Evolutionary conservation across 2,888 invertebrate genomes (phyloP), one percentile per base, ranked within the genome.

Genomic region (Cephus pulcher): DNA sequence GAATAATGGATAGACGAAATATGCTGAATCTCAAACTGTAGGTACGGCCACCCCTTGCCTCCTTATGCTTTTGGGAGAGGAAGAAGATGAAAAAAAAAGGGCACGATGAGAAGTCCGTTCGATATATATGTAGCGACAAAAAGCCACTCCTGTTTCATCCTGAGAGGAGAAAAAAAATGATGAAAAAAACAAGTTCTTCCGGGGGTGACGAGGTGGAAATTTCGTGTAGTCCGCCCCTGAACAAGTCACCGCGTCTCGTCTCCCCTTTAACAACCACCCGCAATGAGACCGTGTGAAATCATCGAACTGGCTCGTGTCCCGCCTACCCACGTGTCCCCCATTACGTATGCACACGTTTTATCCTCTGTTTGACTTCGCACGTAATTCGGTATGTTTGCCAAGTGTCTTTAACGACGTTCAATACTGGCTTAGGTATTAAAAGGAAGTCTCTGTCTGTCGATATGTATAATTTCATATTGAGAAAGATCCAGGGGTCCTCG

Each of bases 1-100:
- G 88, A 88, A 88, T 88, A 88, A 88, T 88, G 86, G 87, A 87
- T 88, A 86, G 86, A 85, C 85, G 85, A 88, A 88, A 88, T 88
- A 88, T 86, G 87, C 86, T 88, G 88, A 88, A 88, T 87, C 86
- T 87, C 84, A 82, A 84, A 86, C 83, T 84, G 82, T 82, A 84
- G 82, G 81, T 82, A 82, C 81, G 75, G 75, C 79, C 75, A 76
- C 80, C 81, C 80, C 79, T 78, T 15, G 11, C 78, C 79, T 71
- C 78, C 75, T 79, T 75, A 78, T 76, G 79, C 77, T 80, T 37
- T 37, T 74, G 73, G 76, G 33, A 75, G n/a, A 74, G 73, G 68
- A 33, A 68, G 35, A 71, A 33, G 34, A 34, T 34, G 33, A 75
- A 81, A 74, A 76, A 79, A 69, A 73, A 75, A 73, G 79, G 71